phyloP scores from a whole-genome alignment of 2,113 vertebrate genomes.

The Acinonyx jubatus region DNA sequence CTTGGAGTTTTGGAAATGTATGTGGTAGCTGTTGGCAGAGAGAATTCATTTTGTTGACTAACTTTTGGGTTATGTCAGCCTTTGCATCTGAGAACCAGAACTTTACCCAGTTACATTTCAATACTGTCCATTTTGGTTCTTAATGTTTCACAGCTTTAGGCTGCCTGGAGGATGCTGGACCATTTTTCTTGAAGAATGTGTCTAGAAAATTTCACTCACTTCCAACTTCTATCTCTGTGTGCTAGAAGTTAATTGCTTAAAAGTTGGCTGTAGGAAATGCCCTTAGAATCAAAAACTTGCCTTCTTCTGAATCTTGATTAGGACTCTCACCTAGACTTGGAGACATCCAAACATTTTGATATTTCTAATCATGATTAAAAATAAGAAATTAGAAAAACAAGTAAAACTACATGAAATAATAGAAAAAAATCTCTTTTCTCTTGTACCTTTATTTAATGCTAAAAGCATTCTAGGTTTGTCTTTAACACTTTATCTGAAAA shows the following conservation, averaged over 20 bases:
- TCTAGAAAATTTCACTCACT: not conserved
- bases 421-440: not conserved
- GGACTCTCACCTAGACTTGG: not conserved
- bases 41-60: not conserved
- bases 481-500: constrained; percentile 34
- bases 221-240: not conserved
- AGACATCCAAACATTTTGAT: not conserved
- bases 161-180: not conserved
- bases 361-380: constrained; percentile 6
- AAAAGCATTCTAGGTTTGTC: not conserved
- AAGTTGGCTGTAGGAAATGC: not conserved
- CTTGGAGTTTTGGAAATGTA: not conserved
- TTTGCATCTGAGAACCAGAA: not conserved
- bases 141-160: not conserved
- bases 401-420: not conserved
- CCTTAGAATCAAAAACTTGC: not conserved
- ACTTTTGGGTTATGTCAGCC: not conserved
- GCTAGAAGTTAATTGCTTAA: not conserved
- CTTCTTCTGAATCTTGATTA: not conserved
- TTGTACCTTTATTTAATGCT: not conserved
- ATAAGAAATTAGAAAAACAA: not conserved
- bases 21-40: not conserved
- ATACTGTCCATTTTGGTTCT: not conserved
- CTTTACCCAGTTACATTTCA: not conserved
- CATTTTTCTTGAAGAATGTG: not conserved